Base-by-base conservation (phyloP, 2,797 vertebrate species). In the Momotus momota region DNA sequence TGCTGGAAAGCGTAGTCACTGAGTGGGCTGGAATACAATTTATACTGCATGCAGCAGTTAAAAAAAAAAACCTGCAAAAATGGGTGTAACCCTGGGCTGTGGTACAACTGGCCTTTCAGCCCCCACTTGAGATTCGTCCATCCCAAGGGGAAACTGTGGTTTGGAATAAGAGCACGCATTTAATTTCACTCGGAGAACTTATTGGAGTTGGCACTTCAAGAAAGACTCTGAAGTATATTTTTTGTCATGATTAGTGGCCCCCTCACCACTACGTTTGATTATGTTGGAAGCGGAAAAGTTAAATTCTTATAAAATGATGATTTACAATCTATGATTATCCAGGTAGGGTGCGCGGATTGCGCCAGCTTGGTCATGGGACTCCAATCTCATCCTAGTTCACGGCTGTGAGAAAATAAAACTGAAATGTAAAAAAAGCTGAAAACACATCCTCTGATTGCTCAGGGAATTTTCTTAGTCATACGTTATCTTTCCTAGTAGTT, bases 101-200 rank as follows among this genome's bases (percentile, higher is more conserved):
- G 97, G 97, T 97, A 97, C 97, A 98, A 97, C 95, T 97, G 97
- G 97, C 97, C 98, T 98, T 97, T 98, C 97, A 98, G 96, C 94
- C 97, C 97, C 98, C 98, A 97, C 97, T 98, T 97, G 97, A 98
- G 98, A 98, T 93, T 96, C 23, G 95, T 95, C 96, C 93, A 95
- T 97, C 98, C 98, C 98, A 96, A 94, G 97, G 98, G 98, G 98
- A 98, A 98, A 96, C 97, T 98, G 98, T 98, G 99, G 98, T 98
- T 97, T 99, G 98, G 98, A 98, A 98, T 96, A 94, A 97, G 96
- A 98, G 82, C 55, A 38, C 69, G 97, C 96, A 97, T 98, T 98
- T 98, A 98, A 98, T 98, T 99, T 98, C 95, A 94, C 97, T 98
- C 82, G 38, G 95, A 96, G 95, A 98, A 98, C 97, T 98, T 98